These are phyloP conservation scores for Tetragnatha montana DNA, from an alignment of 2,888 invertebrate genomes.

Conservation along the genomic window DNA sequence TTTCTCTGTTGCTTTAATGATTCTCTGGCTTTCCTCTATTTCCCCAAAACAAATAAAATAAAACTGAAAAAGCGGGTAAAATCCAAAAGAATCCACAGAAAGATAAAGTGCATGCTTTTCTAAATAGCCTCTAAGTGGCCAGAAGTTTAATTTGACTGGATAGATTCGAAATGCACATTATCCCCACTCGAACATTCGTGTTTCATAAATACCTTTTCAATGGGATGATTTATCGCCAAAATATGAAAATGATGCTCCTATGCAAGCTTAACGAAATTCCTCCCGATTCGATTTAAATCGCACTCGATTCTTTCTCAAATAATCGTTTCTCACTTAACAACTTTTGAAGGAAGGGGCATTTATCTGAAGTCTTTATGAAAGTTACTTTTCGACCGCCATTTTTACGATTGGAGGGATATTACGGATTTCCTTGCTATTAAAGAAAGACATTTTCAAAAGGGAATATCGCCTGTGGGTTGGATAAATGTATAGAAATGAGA, in stretches of 20 bases:
- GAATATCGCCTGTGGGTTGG: too few species aligned
- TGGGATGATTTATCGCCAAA: conserved; percentile 9
- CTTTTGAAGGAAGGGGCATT: conserved; percentile 25
- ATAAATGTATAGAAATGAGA: too few species aligned
- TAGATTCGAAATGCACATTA: not conserved
- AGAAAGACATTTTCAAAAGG: not conserved
- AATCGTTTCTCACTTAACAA: conserved; percentile 24
- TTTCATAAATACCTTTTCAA: not conserved
- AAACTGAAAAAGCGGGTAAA: not conserved
- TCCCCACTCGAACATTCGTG: not conserved
- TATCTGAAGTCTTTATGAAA: conserved; percentile 16
- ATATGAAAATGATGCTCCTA: conserved; percentile 12
- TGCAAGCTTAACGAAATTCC: conserved; percentile 25
- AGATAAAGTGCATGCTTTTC: not conserved
- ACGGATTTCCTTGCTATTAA: not conserved
- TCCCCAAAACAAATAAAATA: too few species aligned
- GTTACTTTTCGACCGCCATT: not conserved
- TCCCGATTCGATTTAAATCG: conserved; percentile 31
- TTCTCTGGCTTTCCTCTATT: too few species aligned
- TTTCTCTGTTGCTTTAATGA: too few species aligned
- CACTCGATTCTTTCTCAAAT: conserved; percentile 13
- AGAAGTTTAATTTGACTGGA: not conserved
- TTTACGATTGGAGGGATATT: not conserved
- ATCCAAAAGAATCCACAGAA: not conserved
- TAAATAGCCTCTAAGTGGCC: not conserved